phyloP scores from a whole-genome alignment of 1,140 invertebrate species.

The Lordiphosa collinella region DNA sequence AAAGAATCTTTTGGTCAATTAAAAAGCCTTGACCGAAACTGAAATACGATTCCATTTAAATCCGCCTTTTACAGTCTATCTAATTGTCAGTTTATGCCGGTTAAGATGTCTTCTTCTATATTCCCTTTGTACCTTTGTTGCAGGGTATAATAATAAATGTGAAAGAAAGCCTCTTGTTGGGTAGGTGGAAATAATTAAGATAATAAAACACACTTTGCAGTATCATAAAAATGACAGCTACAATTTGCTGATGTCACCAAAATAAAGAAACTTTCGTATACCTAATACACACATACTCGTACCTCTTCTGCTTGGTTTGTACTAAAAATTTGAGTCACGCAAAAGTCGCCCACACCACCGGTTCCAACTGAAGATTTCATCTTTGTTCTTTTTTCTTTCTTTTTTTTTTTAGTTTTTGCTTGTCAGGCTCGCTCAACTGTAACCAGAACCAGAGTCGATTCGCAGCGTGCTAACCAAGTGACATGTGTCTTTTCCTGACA shows the following conservation, averaged over 20 bases:
- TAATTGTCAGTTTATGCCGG: too few relatives aligned
- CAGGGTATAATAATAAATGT: too few relatives aligned
- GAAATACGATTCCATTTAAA: too few relatives aligned
- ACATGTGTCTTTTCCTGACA: conserved; percentile 43
- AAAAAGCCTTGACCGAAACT: too few relatives aligned
- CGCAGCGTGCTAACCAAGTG: conserved; percentile 12
- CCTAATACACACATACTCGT: too few relatives aligned
- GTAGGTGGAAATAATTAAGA: conserved; percentile 14
- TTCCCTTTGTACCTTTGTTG: too few relatives aligned
- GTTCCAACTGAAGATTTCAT: conserved; percentile 19
- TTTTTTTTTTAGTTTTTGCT: conserved; percentile 29
- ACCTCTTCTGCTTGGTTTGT: conserved; percentile 4
- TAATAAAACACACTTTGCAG: conserved; percentile 21
- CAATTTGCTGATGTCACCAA: background rate
- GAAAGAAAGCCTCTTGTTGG: background rate
- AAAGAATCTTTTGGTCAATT: too few relatives aligned
- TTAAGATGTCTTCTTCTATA: too few relatives aligned
- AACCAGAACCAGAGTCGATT: conserved; percentile 22
- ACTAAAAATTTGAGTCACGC: conserved; percentile 34
- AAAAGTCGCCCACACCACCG: conserved; percentile 29
- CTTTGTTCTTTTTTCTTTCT: conserved; percentile 12
- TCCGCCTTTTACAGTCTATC: too few relatives aligned
- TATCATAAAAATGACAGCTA: background rate
- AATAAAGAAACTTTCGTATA: background rate
- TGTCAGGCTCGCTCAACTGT: conserved; percentile 40